Base-by-base conservation (phyloP, 2,888 invertebrate species). In the Tyria jacobaeae region DNA sequence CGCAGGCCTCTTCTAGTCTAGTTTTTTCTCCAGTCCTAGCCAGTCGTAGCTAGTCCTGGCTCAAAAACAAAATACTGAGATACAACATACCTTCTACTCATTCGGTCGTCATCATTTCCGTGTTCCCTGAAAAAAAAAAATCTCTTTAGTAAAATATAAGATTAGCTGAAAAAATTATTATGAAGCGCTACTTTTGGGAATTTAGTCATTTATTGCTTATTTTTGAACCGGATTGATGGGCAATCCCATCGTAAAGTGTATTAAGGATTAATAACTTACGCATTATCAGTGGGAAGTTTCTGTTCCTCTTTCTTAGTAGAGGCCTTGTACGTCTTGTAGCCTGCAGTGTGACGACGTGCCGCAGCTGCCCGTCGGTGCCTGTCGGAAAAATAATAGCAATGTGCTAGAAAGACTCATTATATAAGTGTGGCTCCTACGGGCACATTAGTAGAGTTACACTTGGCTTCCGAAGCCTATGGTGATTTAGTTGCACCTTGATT, bases 361-460 rank as follows among this genome's bases (percentile, higher is more conserved):
- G 78, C 78, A 0, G 74, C 82, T 3, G 88, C 88, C 0, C 85
- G 77, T 7, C 80, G 81, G 34, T 85, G 86, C 80, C 89, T 89
- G 68, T 1, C 2, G 12, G 17, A 57, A 64, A 25, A 2, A 49
- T 17, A 12, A 57, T 14, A 25, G 57, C 49, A 57, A 57, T 27
- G 1, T 49, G 25, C 17, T 21, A 48, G n/a, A 41, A 51, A 12
- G 10, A n/a, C n/a, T n/a, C n/a, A n/a, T n/a, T n/a, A n/a, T n/a
- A n/a, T n/a, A n/a, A n/a, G n/a, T n/a, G n/a, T n/a, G n/a, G n/a
- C n/a, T n/a, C n/a, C n/a, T n/a, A n/a, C n/a, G n/a, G n/a, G n/a
- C n/a, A n/a, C n/a, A n/a, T n/a, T n/a, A n/a, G n/a, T n/a, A n/a
- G n/a, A n/a, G n/a, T n/a, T n/a, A n/a, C n/a, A n/a, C 7, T 31